phyloP scores from a whole-genome alignment of 2,888 invertebrate species.

The Apodemia mormo region DNA sequence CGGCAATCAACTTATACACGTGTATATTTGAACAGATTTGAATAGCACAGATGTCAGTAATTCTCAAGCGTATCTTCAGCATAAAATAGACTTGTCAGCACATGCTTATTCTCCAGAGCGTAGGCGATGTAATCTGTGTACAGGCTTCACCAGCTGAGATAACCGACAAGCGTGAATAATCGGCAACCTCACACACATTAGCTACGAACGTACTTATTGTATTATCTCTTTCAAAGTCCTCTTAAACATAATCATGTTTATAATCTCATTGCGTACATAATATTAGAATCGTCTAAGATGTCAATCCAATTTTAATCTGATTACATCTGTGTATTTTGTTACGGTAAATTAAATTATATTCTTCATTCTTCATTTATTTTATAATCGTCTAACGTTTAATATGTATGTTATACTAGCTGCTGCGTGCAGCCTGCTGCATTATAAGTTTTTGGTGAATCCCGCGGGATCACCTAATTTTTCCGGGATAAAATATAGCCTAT shows the following conservation, averaged over 20 bases:
- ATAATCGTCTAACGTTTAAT: too few species aligned
- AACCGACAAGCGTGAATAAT: constrained; percentile 43
- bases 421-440: too few species aligned
- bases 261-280: constrained; percentile 24
- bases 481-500: too few species aligned
- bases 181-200: constrained; percentile 36
- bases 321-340: too few species aligned
- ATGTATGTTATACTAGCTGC: too few species aligned
- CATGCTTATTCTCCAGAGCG: constrained; percentile 53
- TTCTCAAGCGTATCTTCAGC: constrained; percentile 45
- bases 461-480: too few species aligned
- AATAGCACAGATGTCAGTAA: constrained; percentile 42
- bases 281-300: constrained; percentile 1
- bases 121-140: constrained; percentile 57
- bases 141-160: constrained; percentile 48
- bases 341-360: too few species aligned
- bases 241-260: constrained; percentile 31
- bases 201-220: constrained; percentile 34
- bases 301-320: too few species aligned
- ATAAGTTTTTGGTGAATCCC: too few species aligned
- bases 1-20: constrained; percentile 21
- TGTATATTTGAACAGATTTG: constrained; percentile 25
- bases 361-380: too few species aligned
- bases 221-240: constrained; percentile 29
- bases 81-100: constrained; percentile 63